Evolutionary conservation across 2,113 vertebrate genomes (phyloP), one percentile per base, ranked within the genome.

Genomic region (Ondatra zibethicus): DNA sequence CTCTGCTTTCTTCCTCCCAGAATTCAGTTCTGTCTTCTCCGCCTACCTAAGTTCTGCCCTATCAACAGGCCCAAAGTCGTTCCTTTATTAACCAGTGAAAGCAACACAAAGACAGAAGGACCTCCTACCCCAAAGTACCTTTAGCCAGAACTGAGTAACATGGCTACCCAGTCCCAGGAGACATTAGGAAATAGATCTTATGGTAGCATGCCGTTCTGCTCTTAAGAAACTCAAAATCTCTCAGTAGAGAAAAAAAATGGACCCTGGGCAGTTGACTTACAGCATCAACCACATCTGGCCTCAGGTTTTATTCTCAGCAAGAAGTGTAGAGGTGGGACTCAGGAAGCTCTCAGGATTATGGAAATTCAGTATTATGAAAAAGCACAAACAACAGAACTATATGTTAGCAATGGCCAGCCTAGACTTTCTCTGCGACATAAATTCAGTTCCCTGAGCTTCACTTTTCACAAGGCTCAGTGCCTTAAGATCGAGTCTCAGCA

Each of bases 111-210:
- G n/a, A n/a, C n/a, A n/a, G n/a, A n/a, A n/a, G n/a, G n/a, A n/a
- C n/a, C n/a, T n/a, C n/a, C n/a, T n/a, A n/a, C n/a, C n/a, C n/a
- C n/a, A n/a, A n/a, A 11, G 5, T 55, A 36, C 29, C 77, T 52
- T 94, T 31, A 50, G 29, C 55, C 52, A 82, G 45, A 58, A 58
- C 55, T 45, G 21, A 94, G 58, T 27, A n/a, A 19, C 7, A 6
- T 3, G 12, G 52, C 17, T 27, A 45, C 5, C 1, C 0, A 0
- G 61, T 4, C 31, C 27, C 11, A 29, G 1, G 72, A 19, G 19
- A 36, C 17, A 27, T 36, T 42, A n/a, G 61, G 52, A 94, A 73
- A 39, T 2, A 29, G 3, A 27, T 78, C 76, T 88, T 72, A 14
- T 0, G 50, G 45, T 65, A 75, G 6, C 70, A 47, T 7, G 36